Evolutionary conservation across 2,113 vertebrate species (phyloP), one percentile per base, ranked within the genome.

Genomic region (Carlito syrichta): DNA sequence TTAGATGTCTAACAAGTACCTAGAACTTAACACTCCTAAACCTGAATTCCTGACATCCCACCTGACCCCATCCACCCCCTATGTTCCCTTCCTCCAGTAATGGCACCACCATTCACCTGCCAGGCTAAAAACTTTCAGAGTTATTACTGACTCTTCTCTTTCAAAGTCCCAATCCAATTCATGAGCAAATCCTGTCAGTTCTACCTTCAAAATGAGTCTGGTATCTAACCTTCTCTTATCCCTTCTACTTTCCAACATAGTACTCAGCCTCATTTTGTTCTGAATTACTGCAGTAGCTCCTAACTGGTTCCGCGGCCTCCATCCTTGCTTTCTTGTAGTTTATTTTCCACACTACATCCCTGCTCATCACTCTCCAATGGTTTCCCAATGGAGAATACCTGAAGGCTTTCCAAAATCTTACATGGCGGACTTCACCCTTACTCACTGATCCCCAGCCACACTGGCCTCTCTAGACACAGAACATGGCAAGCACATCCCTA

Each of bases 131-230:
- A 19, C 10, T 23, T 91, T 73, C 58, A 68, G 35, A 89, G 20
- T 76, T 90, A 77, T 43, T 81, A 40, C 0, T 85, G 8, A 86
- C 35, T 86, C 38, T 76, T 91, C 52, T 52, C 81, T 54, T 85
- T 71, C 52, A 83, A 93, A 95, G 25, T 56, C 62, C n/a, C 79
- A 94, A 20, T 78, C 74, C 32, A 95, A 95, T 79, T 84, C 69
- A 77, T 40, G 7, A 78, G 60, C 48, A 71, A 94, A 92, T 78
- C 60, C 23, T 91, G 20, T 91, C 66, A 86, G 43, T 23, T n/a
- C 40, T 73, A 52, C 7, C 78, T 89, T 96, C 52, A 78, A 62
- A 94, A 43, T 43, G 9, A 40, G n/a, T 32, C 87, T 35, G n/a
- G 38, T 89, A 87, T 58, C 19, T 52, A 88, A 52, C 3, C 16